phyloP scores from a whole-genome alignment of 1,140 invertebrate genomes.

The Eulimnadia texana region DNA sequence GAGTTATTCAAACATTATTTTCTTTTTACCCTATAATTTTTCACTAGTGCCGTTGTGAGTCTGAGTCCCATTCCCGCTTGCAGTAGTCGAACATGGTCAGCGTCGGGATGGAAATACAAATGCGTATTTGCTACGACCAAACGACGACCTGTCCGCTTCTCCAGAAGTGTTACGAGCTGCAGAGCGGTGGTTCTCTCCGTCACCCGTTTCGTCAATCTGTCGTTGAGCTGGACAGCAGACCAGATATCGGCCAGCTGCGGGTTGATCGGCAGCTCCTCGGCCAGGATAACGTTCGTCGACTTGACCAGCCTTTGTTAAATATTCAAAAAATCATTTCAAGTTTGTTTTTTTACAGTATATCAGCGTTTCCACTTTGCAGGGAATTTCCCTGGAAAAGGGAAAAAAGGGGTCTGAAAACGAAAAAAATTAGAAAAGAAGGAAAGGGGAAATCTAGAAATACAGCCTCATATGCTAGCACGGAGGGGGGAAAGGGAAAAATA shows the following conservation, averaged over 20 bases:
- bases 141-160: slow-evolving; percentile 40
- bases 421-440: too few species aligned
- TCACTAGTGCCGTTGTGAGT: slow-evolving; percentile 18
- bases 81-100: slow-evolving; percentile 69
- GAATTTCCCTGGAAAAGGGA: too few species aligned
- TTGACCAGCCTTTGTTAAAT: slow-evolving; percentile 29
- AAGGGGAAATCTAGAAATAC: too few species aligned
- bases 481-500: too few species aligned
- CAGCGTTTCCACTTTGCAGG: too few species aligned
- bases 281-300: slow-evolving; percentile 35
- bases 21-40: neutral
- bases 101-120: slow-evolving; percentile 78
- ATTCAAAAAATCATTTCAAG: neutral
- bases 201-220: slow-evolving; percentile 33
- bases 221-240: slow-evolving; percentile 41
- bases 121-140: slow-evolving; percentile 75
- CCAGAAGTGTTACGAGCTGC: slow-evolving; percentile 42
- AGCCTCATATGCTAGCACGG: too few species aligned
- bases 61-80: slow-evolving; percentile 31
- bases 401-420: too few species aligned
- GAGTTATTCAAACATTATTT: neutral
- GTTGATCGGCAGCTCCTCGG: slow-evolving; percentile 36
- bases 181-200: slow-evolving; percentile 36
- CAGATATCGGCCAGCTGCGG: slow-evolving; percentile 40
- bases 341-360: too few species aligned